phyloP scores from a whole-genome alignment of 1,140 invertebrate genomes.

The Dryas iulia region DNA sequence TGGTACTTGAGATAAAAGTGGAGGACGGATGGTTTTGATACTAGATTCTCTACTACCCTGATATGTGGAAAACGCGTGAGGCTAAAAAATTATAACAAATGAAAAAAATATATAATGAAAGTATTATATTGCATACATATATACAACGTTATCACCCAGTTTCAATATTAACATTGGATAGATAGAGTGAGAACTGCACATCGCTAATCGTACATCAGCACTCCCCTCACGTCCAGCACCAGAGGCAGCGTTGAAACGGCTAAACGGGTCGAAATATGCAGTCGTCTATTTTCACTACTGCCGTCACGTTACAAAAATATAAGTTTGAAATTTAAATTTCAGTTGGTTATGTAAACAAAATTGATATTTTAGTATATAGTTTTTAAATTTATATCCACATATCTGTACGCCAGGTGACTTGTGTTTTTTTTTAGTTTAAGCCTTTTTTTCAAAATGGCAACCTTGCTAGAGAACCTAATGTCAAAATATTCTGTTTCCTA shows the following conservation, averaged over 20 bases:
- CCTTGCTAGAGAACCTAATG: too few species aligned
- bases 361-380: background rate
- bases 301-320: conserved; percentile 26
- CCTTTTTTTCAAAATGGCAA: too few species aligned
- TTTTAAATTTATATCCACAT: background rate
- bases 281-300: conserved; percentile 16
- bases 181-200: background rate
- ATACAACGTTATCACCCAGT: background rate
- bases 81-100: too few species aligned
- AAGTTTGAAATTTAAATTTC: conserved; percentile 19
- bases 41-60: too few species aligned
- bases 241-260: conserved; percentile 4
- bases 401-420: too few species aligned
- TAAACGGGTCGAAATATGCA: conserved; percentile 21
- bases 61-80: too few species aligned
- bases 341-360: background rate
- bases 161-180: background rate
- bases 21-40: too few species aligned
- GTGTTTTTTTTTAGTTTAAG: too few species aligned
- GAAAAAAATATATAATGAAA: background rate
- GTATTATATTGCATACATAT: background rate
- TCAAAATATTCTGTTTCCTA: too few species aligned
- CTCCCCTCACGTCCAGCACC: conserved; percentile 3
- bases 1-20: too few species aligned
- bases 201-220: conserved; percentile 14